Evolutionary conservation across 2,113 vertebrate species (phyloP).

Genomic region (Gymnorhina tibicen): DNA sequence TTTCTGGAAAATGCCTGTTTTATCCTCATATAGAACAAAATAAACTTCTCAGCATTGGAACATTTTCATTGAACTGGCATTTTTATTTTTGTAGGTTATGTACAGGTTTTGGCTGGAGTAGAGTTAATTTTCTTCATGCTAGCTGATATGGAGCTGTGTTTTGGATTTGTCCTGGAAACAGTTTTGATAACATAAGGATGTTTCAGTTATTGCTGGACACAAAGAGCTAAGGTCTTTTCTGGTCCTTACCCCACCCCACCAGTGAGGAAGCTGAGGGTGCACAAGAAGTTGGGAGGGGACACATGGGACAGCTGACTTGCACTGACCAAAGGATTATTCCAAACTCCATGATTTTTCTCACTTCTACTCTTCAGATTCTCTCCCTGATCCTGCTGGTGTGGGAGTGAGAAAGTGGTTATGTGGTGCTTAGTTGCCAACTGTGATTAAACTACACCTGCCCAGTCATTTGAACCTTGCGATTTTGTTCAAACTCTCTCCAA

Average conservation of each 20-base stretch:
- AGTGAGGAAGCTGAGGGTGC: neutral
- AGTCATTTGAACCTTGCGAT: neutral
- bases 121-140: neutral
- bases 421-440: neutral
- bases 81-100: neutral
- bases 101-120: neutral
- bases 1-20: neutral
- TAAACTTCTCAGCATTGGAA: neutral
- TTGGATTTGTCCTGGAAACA: neutral
- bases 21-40: neutral
- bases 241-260: neutral
- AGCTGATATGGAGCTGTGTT: neutral
- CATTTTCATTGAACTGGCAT: neutral
- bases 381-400: neutral
- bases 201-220: neutral
- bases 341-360: neutral
- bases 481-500: neutral
- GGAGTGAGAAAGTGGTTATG: neutral
- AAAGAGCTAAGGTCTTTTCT: neutral
- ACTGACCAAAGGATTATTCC: neutral
- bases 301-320: rapidly evolving
- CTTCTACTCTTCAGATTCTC: neutral
- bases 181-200: neutral
- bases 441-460: neutral
- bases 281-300: neutral